Percentiles rank a stretch among this genome's conserved stretches.
These are phyloP conservation scores for Nomada ruficornis DNA, from an alignment of 2,888 invertebrate genomes.

Conservation along the genomic window DNA sequence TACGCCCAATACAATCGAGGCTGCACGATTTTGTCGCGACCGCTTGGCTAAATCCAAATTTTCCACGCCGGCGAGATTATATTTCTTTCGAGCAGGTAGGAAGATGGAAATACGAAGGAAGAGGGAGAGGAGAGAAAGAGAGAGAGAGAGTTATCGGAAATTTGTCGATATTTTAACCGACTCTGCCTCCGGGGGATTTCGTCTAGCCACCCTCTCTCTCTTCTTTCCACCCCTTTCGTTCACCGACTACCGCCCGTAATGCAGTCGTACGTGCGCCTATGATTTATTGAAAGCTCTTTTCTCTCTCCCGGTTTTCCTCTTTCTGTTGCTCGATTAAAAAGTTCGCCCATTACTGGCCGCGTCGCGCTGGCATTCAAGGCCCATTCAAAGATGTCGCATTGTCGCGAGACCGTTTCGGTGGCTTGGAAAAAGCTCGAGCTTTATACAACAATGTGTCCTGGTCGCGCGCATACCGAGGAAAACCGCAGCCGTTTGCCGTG, in stretches of 20 bases:
- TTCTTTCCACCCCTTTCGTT: constrained; percentile 24
- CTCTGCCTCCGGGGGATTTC: constrained; percentile 51
- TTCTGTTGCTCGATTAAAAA: constrained; percentile 72
- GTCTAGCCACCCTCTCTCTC: constrained; percentile 43
- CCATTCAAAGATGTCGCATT: constrained; percentile 77
- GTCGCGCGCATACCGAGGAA: constrained; percentile 33
- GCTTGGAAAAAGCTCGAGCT: constrained; percentile 48
- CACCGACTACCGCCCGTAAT: constrained; percentile 46
- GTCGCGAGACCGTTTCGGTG: constrained; percentile 68
- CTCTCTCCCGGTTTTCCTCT: constrained; percentile 33
- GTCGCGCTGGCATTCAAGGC: constrained; percentile 63
- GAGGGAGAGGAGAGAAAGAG: background rate
- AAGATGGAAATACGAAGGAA: background rate
- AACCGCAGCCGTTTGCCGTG: constrained; percentile 24
- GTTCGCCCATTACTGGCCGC: constrained; percentile 75
- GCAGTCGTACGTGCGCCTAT: constrained; percentile 68
- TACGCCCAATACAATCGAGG: constrained; percentile 43
- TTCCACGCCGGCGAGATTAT: constrained; percentile 51
- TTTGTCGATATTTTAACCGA: constrained; percentile 66
- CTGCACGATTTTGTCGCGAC: background rate
- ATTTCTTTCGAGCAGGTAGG: constrained; percentile 44
- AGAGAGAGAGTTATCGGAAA: constrained; percentile 54
- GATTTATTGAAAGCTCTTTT: constrained; percentile 76
- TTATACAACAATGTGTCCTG: constrained; percentile 57
- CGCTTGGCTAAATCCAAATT: constrained; percentile 39